Base-by-base conservation (phyloP, 2,888 invertebrate genomes). In the Aleiodes alternator region DNA sequence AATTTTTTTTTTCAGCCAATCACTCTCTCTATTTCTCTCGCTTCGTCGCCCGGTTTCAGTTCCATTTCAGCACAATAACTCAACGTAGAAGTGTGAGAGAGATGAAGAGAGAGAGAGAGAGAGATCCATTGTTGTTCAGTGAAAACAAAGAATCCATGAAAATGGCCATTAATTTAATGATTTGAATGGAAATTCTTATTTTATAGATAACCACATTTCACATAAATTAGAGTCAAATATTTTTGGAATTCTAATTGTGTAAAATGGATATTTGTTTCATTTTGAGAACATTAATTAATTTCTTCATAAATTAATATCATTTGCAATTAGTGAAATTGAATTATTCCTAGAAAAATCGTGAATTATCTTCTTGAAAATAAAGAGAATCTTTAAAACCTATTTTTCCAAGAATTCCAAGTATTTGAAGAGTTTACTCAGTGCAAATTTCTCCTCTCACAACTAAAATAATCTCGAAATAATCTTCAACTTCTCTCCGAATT, bases 181-280 rank as follows among this genome's bases (percentile, higher is more conserved):
- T 86, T 84, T 86, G 85, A 87, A 87, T 87, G 82, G 85, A 83
- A 85, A 87, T 85, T 87, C 86, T 87, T 87, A 87, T 87, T 87
- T 87, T 87, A 87, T 86, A 85, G 85, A 83, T 81, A 80, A 80
- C 80, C 82, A 78, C 84, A 83, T 80, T 81, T 85, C 77, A 82
- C 82, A 85, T 86, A 86, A 87, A 87, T 87, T 83, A 81, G 78
- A 76, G 78, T 80, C 64, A 11, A 43, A 64, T 48, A 64, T 64
- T 64, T 64, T 64, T 48, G 43, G 23, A n/a, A 43, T 64, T 64
- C 43, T 64, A 64, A 64, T 64, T 43, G 31, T 31, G 34, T 31
- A 59, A 34, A 12, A 31, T 59, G 9, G 29, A 14, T 34, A 34
- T 59, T 59, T 9, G 8, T 43, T 43, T 43, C 43, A 43, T 43